Evolutionary conservation across 2,113 vertebrate species (phyloP), one percentile per base, ranked within the genome.

Genomic region (Xenopus borealis): DNA sequence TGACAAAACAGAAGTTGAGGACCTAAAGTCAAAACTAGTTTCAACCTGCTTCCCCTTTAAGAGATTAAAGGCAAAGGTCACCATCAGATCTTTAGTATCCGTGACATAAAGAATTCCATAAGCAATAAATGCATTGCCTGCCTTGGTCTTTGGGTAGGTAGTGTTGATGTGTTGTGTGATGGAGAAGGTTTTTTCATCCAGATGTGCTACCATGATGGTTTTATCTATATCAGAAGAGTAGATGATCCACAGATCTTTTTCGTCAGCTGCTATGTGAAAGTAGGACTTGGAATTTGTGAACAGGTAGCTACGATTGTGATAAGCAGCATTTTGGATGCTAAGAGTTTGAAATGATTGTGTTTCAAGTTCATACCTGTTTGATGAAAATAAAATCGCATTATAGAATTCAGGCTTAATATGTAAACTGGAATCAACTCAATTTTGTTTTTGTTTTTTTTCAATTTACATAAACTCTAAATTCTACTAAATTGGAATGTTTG

Each of bases 201-300:
- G 17, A 10, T 88, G 91, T 7, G 94, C 96, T 1, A 97, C 96
- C n/a, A 91, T 88, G 16, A 99, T 91, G 74, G 85, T 94, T 9
- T 95, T 92, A 0, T 98, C 95, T 0, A 72, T n/a, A 12, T 85
- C 92, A 0, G 95, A 97, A 14, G 94, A 95, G 5, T 95, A 99
- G 78, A 98, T 93, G 46, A 98, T 83, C 97, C 97, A 99, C 50
- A 99, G 78, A 2, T 94, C 91, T 27, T 94, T 94, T 82, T 98
- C 95, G 13, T 98, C 97, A 4, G 84, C 91, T 1, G 95, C 94
- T n/a, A 98, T 0, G 12, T 95, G 97, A 88, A 98, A 99, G 81
- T 99, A 99, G 0, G 96, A 97, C 88, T 98, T 99, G 13, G 96
- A 95, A 84, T 95, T 96, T 0, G 89, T 84, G 59, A 98, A 94